Conservation (phyloP, 2,888 invertebrate genomes). For the Phengaris alcon region DNA sequence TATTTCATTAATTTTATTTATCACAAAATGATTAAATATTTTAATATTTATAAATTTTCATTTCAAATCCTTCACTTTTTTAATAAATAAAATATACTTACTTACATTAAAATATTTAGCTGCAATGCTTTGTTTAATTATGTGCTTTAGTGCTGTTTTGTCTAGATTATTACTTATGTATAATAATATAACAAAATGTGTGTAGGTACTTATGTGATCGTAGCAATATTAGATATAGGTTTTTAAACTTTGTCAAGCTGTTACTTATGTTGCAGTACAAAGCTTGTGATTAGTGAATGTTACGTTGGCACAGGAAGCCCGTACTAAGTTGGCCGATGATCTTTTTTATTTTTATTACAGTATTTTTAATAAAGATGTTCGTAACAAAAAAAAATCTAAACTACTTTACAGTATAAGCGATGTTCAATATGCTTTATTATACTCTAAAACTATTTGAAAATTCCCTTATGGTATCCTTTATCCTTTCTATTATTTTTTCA, state of each 20-base stretch:
- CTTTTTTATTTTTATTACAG: background rate
- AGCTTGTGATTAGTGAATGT: conserved; percentile 20
- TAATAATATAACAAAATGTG: background rate
- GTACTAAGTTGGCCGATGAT: conserved; percentile 18
- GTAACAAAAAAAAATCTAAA: background rate
- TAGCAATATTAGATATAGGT: conserved; percentile 5
- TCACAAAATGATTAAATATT: background rate
- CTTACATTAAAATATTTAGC: conserved; percentile 11
- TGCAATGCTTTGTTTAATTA: background rate
- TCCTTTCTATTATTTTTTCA: background rate
- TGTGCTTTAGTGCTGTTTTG: conserved; percentile 6
- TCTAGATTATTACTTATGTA: background rate
- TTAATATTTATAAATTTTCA: background rate
- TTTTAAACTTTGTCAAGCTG: background rate
- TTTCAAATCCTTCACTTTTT: background rate
- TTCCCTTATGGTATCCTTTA: background rate
- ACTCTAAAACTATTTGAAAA: background rate
- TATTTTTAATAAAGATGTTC: background rate
- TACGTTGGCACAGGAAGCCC: conserved; percentile 23
- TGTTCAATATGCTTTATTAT: background rate
- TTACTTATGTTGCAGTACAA: background rate
- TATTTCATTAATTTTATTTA: background rate
- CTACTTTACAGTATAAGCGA: conserved; percentile 18
- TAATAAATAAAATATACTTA: background rate
- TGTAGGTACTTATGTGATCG: background rate